Base-by-base conservation (phyloP, 2,797 vertebrate genomes). In the Pseudopleuronectes americanus region DNA sequence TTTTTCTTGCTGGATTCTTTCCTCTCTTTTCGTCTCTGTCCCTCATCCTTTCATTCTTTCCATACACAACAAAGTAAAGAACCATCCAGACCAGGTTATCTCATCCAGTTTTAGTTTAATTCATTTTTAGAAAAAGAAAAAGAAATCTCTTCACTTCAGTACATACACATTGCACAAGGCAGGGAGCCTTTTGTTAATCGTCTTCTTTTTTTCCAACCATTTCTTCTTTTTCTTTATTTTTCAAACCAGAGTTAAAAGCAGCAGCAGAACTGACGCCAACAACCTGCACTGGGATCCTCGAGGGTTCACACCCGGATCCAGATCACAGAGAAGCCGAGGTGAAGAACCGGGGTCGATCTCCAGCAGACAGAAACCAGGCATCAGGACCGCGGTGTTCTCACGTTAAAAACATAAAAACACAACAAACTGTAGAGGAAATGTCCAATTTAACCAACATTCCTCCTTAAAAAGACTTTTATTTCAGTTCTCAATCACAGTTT, bases 101-200 rank as follows among this genome's bases (percentile, higher is more conserved):
- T 79, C 66, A 69, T 89, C 72, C 86, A 87, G 71, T 87, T 92
- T 87, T 71, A 84, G 78, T 90, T 92, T 92, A 90, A 89, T 92
- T 89, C 55, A 55, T 85, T 84, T 86, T 79, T 71, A 86, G 74
- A 88, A 85, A 84, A 48, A 84, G 26, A 21, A 83, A 78, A 82
- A 73, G 71, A 83, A 80, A 86, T 58, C 74, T 85, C 71, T 89
- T 86, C 81, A 91, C 85, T 82, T 90, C 84, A 91, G 76, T 70
- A 92, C 86, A 85, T 87, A 90, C 59, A 76, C 84, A 87, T 90
- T 89, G 87, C 91, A 92, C 89, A 84, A 81, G 73, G 84, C 80
- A 84, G 62, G 76, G 43, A 74, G 64, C 65, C 73, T 21, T 60
- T 90, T 64, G 61, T 52, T 43, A 16, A 49, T 23, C 49, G 14